Evolutionary conservation across 2,113 vertebrate genomes (phyloP), one percentile per base, ranked within the genome.

Genomic region (Mustelus asterias): DNA sequence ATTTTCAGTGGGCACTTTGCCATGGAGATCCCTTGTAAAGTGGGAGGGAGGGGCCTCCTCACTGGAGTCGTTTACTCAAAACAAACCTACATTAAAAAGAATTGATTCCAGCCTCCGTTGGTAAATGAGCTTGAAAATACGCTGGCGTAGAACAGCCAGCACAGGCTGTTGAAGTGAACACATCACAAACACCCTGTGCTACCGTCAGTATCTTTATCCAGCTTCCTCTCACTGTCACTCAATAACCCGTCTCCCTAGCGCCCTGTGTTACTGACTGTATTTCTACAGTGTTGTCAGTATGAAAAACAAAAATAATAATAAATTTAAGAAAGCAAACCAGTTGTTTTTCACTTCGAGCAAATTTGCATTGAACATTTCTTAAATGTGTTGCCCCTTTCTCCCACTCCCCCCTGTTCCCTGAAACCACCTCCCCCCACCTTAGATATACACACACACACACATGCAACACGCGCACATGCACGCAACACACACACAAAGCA

Each of bases 11-110:
- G 89, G 89, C 63, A 67, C 14, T 37, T 37, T 65, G 89, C 89
- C 89, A 93, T 37, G 89, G 89, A 93, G 89, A 67, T 93, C 89
- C 89, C 89, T 65, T 93, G 89, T 93, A 93, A 93, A 65, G 63
- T 65, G 60, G 60, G 37, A 63, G 33, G 89, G 89, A 93, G 89
- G 89, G 89, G 60, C 89, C 63, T 93, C 60, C 22, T 37, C 60
- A 37, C 8, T 93, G 60, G 60, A 65, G n/a, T 63, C 63, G 22
- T 63, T 93, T 93, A 44, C 60, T 33, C 13, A n/a, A 93, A 65
- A 37, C 89, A 93, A 93, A 37, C 60, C 37, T 11, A 41, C 7
- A 9, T 37, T 65, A 93, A 67, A 92, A 92, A 9, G 33, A 65
- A 93, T 37, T 93, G 60, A 93, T 93, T 93, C 29, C 60, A 67